These are phyloP conservation scores for Pseudomyrmex cubaensis DNA, from an alignment of 1,140 invertebrate genomes.

Conservation along the genomic window DNA sequence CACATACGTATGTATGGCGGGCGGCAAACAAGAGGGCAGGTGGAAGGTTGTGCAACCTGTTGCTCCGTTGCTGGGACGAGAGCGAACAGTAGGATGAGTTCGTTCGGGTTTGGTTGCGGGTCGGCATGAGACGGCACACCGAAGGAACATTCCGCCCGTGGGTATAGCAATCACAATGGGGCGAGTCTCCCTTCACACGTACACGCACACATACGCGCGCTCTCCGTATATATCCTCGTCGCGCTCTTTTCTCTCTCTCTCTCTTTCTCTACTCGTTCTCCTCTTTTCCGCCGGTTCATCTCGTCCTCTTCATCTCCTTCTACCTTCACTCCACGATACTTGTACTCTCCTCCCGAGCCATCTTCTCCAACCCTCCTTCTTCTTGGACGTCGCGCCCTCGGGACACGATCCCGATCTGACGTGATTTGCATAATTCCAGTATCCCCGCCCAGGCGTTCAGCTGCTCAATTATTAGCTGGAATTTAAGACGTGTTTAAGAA, in stretches of 20 bases:
- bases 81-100: slow-evolving; percentile 71
- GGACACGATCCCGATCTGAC: slow-evolving; percentile 83
- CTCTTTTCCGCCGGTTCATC: slow-evolving; percentile 47
- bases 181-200: slow-evolving; percentile 46
- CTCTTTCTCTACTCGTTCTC: not conserved
- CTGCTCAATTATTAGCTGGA: slow-evolving; percentile 84
- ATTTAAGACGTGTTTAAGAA: slow-evolving; percentile 85
- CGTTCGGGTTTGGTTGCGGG: slow-evolving; percentile 67
- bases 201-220: slow-evolving; percentile 32
- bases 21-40: slow-evolving; percentile 77
- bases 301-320: slow-evolving; percentile 60
- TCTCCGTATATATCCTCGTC: slow-evolving; percentile 49
- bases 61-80: slow-evolving; percentile 70
- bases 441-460: slow-evolving; percentile 82
- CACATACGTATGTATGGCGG: slow-evolving; percentile 66
- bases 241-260: slow-evolving; percentile 39
- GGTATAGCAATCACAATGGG: slow-evolving; percentile 75
- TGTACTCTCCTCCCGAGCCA: slow-evolving; percentile 41
- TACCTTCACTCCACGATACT: slow-evolving; percentile 50
- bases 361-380: slow-evolving; percentile 50
- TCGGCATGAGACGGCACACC: slow-evolving; percentile 71
- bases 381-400: slow-evolving; percentile 79
- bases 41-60: slow-evolving; percentile 77
- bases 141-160: slow-evolving; percentile 71
- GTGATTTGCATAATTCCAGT: slow-evolving; percentile 84